Conservation (phyloP, 2,888 invertebrate genomes). For the Nasonia oneida region DNA sequence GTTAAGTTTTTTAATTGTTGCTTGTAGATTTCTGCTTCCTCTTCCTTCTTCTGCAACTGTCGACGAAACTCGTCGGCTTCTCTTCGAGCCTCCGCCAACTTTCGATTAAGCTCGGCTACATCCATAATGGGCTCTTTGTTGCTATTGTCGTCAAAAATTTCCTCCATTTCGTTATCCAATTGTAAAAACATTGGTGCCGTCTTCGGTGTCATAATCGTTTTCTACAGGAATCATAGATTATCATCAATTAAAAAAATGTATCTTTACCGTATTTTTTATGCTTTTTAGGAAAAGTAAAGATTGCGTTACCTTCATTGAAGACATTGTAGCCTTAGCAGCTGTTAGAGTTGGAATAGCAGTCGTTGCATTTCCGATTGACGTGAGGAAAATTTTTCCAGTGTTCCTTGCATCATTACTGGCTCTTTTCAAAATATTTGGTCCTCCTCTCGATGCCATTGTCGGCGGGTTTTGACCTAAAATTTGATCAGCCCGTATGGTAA, state of each 20-base stretch:
- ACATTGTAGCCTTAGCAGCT: conserved; percentile 57
- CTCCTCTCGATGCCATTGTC: conserved; percentile 70
- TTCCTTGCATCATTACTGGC: conserved; percentile 70
- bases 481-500: conserved; percentile 81
- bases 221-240: conserved; percentile 66
- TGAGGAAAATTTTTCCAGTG: conserved; percentile 72
- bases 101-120: conserved; percentile 75
- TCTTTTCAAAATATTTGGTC: conserved; percentile 77
- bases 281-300: not conserved
- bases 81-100: conserved; percentile 76
- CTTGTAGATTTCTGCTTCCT: conserved; percentile 78
- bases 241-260: not conserved
- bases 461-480: conserved; percentile 77
- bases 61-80: conserved; percentile 77
- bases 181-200: conserved; percentile 73
- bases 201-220: conserved; percentile 64
- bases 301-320: conserved; percentile 47
- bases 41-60: conserved; percentile 76
- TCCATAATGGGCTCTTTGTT: conserved; percentile 73
- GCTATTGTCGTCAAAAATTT: conserved; percentile 78
- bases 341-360: conserved; percentile 68
- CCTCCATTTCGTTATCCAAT: conserved; percentile 75
- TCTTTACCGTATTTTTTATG: not conserved
- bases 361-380: conserved; percentile 71
- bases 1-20: conserved; percentile 76